Conservation (phyloP, 2,113 vertebrate genomes). For the Corvus hawaiiensis region DNA sequence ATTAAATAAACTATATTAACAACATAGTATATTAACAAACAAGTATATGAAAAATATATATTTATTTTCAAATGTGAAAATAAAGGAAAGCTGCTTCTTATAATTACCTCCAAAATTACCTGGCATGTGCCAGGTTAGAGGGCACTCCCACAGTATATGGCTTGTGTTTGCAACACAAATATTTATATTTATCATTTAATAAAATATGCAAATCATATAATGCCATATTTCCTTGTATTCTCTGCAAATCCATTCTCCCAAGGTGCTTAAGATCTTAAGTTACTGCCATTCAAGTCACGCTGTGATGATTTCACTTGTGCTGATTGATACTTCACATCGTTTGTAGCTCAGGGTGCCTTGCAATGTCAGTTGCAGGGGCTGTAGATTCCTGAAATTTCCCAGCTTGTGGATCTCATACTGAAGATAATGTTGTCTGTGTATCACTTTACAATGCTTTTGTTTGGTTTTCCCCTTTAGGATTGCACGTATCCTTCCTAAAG, state of each 20-base stretch:
- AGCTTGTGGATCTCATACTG: not conserved
- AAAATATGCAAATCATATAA: not conserved
- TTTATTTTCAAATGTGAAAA: not conserved
- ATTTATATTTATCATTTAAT: not conserved
- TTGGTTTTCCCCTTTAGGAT: not conserved
- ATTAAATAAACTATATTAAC: not conserved
- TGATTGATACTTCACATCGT: not conserved
- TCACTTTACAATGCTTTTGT: not conserved
- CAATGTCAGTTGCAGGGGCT: rapidly evolving
- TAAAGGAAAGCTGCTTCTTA: not conserved
- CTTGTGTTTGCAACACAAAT: not conserved
- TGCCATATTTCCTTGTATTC: not conserved
- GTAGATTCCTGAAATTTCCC: not conserved
- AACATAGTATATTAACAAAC: not conserved
- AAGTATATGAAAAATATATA: not conserved
- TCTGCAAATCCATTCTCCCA: not conserved
- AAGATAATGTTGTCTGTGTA: not conserved
- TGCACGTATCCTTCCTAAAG: not conserved
- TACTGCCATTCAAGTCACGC: not conserved
- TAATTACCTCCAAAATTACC: not conserved
- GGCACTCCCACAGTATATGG: not conserved
- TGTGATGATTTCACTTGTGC: not conserved
- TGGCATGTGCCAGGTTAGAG: not conserved
- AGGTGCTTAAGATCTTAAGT: not conserved
- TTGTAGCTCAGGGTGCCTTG: not conserved